A percentile compares a stretch with the other conserved stretches of the same genome.
These are phyloP conservation scores for Menidia menidia DNA, from an alignment of 2,797 vertebrate genomes.

Conservation along the genomic window DNA sequence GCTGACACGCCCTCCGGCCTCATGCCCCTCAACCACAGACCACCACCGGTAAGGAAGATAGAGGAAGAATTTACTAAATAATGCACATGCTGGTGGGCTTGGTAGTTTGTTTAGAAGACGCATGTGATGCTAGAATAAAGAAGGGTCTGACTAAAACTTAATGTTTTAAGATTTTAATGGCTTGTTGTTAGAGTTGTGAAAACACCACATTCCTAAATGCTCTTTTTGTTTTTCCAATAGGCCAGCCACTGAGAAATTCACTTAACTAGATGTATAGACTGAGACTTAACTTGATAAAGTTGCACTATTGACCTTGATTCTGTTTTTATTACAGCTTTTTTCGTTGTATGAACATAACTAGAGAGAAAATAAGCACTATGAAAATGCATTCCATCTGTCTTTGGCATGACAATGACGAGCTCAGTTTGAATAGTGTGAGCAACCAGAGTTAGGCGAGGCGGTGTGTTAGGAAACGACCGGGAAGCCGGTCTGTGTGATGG, in stretches of 20 bases:
- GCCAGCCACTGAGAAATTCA: neutral
- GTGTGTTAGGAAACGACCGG: too few species aligned
- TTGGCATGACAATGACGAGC: too few species aligned
- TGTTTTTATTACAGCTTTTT: too few species aligned
- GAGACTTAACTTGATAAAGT: too few species aligned
- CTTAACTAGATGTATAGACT: neutral
- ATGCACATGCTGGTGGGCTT: neutral
- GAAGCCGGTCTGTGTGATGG: neutral
- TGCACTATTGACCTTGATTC: too few species aligned
- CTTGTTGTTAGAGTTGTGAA: neutral
- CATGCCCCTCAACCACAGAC: slow-evolving; percentile 93
- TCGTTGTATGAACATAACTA: too few species aligned
- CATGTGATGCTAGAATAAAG: neutral
- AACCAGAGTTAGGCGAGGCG: too few species aligned
- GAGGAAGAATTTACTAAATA: neutral
- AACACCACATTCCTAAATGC: neutral
- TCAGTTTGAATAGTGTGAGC: too few species aligned
- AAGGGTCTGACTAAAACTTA: neutral
- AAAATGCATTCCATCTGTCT: too few species aligned
- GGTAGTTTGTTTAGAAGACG: neutral
- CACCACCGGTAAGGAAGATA: slow-evolving; percentile 85
- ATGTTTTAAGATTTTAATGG: too few species aligned
- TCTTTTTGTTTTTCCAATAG: neutral
- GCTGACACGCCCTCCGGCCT: slow-evolving; percentile 95
- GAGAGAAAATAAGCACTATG: too few species aligned